Conservation (phyloP, 1,140 invertebrate genomes). For the Pseudachorutes palmiensis region DNA sequence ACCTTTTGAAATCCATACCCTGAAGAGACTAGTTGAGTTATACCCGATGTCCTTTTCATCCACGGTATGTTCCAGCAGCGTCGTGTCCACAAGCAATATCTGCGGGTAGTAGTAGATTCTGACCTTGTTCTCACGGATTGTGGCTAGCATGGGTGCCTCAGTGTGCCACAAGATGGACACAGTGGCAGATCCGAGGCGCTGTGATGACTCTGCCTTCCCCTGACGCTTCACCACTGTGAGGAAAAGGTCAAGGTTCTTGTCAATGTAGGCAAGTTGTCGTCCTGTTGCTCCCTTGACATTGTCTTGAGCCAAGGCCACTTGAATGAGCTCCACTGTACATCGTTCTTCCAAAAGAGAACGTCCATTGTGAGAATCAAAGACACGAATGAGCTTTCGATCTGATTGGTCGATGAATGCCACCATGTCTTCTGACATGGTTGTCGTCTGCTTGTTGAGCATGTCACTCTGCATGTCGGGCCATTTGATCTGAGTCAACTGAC, state of each 20-base stretch:
- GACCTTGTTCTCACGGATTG: constrained; percentile 69
- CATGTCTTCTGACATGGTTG: constrained; percentile 71
- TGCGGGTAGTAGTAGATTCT: constrained; percentile 80
- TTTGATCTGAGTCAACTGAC: constrained; percentile 64
- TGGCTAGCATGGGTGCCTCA: constrained; percentile 71
- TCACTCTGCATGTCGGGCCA: constrained; percentile 66
- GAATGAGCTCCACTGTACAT: constrained; percentile 14
- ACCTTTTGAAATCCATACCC: no score
- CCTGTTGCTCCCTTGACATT: constrained; percentile 47
- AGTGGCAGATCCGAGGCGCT: constrained; percentile 52
- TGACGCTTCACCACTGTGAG: constrained; percentile 48
- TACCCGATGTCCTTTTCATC: constrained; percentile 58
- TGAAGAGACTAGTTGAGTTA: constrained; percentile 11
- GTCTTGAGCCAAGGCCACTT: constrained; percentile 29
- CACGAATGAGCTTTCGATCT: constrained; percentile 56
- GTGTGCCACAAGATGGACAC: constrained; percentile 73
- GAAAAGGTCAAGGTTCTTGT: constrained; percentile 71
- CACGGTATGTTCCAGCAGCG: constrained; percentile 56
- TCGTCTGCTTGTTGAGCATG: constrained; percentile 52
- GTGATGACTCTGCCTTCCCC: constrained; percentile 17
- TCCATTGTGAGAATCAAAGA: constrained; percentile 70
- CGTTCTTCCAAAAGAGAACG: constrained; percentile 47
- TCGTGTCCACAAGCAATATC: constrained; percentile 63
- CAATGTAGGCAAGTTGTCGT: constrained; percentile 66
- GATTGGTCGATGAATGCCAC: constrained; percentile 71